A percentile compares a stretch with the other conserved stretches of the same genome.
phyloP scores from a whole-genome alignment of 2,888 invertebrate species.

The Stegana nigrithorax region DNA sequence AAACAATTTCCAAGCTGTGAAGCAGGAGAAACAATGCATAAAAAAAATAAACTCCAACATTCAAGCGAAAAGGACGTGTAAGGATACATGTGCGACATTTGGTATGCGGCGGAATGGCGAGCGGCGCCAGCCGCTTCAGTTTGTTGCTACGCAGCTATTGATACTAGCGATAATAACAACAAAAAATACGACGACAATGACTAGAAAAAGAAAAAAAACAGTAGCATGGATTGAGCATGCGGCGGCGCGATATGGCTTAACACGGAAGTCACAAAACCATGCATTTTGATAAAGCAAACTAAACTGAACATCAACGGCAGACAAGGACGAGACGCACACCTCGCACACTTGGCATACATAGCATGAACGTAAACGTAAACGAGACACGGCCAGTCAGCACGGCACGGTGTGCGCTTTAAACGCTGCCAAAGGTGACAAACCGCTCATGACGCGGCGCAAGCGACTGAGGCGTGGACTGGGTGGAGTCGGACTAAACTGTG shows the following conservation, averaged over 20 bases:
- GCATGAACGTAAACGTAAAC: too few species aligned
- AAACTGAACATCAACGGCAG: not conserved
- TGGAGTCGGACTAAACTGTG: too few species aligned
- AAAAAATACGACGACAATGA: too few species aligned
- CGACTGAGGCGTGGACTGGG: too few species aligned
- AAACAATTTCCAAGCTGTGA: conserved; percentile 47
- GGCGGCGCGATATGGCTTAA: not conserved
- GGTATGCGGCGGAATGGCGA: too few species aligned
- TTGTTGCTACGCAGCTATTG: conserved; percentile 42
- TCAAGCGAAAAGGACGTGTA: too few species aligned
- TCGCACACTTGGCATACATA: too few species aligned
- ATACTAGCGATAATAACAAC: too few species aligned
- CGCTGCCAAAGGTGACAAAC: conserved; percentile 9
- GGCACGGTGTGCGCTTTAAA: not conserved
- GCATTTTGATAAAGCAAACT: conserved; percentile 62
- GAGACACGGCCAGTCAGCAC: not conserved
- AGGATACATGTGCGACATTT: too few species aligned
- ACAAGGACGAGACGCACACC: not conserved
- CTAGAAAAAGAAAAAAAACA: too few species aligned
- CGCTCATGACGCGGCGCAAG: conserved; percentile 6
- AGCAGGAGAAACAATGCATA: not conserved
- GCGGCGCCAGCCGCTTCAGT: too few species aligned
- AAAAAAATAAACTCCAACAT: not conserved
- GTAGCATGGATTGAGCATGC: not conserved
- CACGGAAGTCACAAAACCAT: conserved; percentile 54